Base-by-base conservation (phyloP, 2,113 vertebrate genomes). In the Phrynosoma blainvillii region DNA sequence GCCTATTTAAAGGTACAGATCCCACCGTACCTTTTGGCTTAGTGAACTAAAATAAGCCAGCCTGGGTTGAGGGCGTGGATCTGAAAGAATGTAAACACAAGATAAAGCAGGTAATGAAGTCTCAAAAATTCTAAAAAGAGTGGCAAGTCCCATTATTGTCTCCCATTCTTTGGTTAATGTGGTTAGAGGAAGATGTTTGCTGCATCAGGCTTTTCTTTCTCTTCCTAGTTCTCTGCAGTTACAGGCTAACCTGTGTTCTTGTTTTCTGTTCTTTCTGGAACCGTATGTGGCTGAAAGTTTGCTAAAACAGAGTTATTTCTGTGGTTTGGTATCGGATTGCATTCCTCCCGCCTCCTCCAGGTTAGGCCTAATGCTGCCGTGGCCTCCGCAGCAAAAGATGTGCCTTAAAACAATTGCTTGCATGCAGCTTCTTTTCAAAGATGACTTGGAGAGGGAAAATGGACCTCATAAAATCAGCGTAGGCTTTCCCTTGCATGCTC, bases 261-360 rank as follows among this genome's bases (percentile, higher is more conserved):
- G 36, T 11, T 10, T 16, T 73, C 56, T 68, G 25, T 1, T 36
- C 18, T 25, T 66, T 76, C 2, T 3, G 0, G 75, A 1, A 5
- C 56, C 0, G 42, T 11, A 68, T 70, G 0, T 47, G 90, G 73
- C 90, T 82, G 13, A 0, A 87, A 0, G 16, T 0, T 0, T 0
- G 27, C 52, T 73, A 79, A 47, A 0, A 0, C 0, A 0, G 3
- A 52, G 0, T 1, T 1, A 1, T 1, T 73, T 62, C 27, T 73
- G 66, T 3, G 86, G 52, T 14, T 1, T 1, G 84, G 20, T 2
- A 74, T 3, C 52, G 0, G 1, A 0, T 2, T 4, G 8, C 42
- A 27, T 13, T 6, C 30, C 32, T 20, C 1, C 0, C 2, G 2
- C 36, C 18, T 8, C 20, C 40, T 36, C 1, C 1, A 1, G n/a